Conservation (phyloP, 2,113 vertebrate genomes). For the Chamaetylas fuelleborni region DNA sequence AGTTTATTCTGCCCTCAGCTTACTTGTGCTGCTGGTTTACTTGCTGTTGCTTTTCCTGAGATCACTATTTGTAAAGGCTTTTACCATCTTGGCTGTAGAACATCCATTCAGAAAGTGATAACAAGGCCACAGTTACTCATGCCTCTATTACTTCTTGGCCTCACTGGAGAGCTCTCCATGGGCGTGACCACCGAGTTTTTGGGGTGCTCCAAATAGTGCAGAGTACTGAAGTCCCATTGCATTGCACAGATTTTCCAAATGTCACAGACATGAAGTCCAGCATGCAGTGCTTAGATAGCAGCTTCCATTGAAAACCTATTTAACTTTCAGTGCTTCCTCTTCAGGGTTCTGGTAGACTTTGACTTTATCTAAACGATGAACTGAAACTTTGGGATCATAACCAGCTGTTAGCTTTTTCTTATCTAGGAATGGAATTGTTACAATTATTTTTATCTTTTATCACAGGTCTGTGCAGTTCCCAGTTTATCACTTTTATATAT, state of each 20-base stretch:
- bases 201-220: background rate
- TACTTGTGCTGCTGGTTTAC: background rate
- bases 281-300: background rate
- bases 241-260: background rate
- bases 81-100: background rate
- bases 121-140: background rate
- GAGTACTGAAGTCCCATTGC: background rate
- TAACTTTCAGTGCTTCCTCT: background rate
- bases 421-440: background rate
- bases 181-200: background rate
- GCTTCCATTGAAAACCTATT: background rate
- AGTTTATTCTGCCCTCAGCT: background rate
- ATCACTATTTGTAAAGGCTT: background rate
- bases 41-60: background rate
- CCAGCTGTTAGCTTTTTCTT: background rate
- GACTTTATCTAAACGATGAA: background rate
- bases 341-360: background rate
- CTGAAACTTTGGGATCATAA: background rate
- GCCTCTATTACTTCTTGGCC: background rate
- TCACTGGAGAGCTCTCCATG: background rate
- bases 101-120: background rate
- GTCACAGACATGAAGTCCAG: rapidly evolving
- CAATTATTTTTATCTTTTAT: background rate
- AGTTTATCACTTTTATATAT: background rate
- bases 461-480: background rate